phyloP scores from a whole-genome alignment of 2,797 vertebrate genomes.

The Melanotaenia boesemani region DNA sequence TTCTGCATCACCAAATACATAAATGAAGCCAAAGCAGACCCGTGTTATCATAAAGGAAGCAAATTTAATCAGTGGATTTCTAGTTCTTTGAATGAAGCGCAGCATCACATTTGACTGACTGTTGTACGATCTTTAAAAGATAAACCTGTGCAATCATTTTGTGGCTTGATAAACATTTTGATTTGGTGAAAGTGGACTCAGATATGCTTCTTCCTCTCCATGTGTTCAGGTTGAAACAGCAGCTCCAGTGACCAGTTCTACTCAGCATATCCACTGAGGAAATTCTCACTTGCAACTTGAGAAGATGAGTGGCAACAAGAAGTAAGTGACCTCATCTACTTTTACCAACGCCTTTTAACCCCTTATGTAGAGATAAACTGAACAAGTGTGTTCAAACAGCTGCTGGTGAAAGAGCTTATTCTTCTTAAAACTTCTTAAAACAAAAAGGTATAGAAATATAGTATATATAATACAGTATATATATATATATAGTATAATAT shows the following conservation, averaged over 20 bases:
- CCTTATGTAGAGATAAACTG: not conserved
- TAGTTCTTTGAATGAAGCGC: no score
- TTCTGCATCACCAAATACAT: not conserved
- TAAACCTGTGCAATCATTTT: not conserved
- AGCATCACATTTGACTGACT: not conserved
- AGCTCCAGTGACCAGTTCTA: constrained; percentile 49
- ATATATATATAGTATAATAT: no score
- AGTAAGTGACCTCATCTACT: constrained; percentile 70
- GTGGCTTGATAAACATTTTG: not conserved
- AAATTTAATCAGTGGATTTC: not conserved
- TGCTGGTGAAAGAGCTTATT: not conserved
- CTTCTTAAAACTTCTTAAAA: no score
- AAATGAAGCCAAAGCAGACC: not conserved
- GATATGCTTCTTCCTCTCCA: not conserved
- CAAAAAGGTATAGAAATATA: no score
- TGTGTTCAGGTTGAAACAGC: constrained; percentile 59
- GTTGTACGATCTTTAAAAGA: not conserved
- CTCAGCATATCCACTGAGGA: constrained; percentile 43
- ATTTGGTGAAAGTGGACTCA: not conserved
- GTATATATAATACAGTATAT: no score
- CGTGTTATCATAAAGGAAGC: not conserved
- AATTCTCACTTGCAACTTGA: constrained; percentile 41
- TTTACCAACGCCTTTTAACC: constrained; percentile 1
- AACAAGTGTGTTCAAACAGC: accelerated
- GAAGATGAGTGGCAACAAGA: constrained; percentile 78